phyloP scores from a whole-genome alignment of 35 echinoderm and acorn worm species.

The Apostichopus japonicus region DNA sequence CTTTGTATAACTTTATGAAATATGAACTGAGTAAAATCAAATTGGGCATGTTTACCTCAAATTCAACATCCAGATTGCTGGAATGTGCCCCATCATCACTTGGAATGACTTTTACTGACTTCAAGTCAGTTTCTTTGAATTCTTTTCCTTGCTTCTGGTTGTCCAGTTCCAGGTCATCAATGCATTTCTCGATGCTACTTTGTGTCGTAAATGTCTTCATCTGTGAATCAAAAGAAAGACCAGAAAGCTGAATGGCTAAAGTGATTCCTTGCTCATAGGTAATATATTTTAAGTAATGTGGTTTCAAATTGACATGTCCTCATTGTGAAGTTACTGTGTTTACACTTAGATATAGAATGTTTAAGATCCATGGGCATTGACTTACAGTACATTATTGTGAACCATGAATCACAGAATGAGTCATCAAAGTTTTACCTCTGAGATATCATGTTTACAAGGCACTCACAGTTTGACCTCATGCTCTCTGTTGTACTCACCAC shows the following conservation, averaged over 20 bases:
- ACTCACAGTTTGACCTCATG: too few species aligned
- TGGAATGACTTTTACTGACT: background rate
- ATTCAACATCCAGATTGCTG: background rate
- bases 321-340: background rate
- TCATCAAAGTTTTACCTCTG: too few species aligned
- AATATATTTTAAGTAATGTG: background rate
- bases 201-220: constrained; percentile 32
- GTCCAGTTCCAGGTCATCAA: background rate
- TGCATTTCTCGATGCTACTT: constrained; percentile 1
- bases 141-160: background rate
- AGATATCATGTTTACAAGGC: too few species aligned
- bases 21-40: too few species aligned
- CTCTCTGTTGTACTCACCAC: too few species aligned
- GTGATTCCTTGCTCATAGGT: background rate
- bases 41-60: background rate
- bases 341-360: too few species aligned
- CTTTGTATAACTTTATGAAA: too few species aligned
- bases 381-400: too few species aligned
- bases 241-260: background rate
- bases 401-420: too few species aligned
- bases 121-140: background rate
- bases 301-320: background rate
- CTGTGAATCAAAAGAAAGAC: background rate
- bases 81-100: background rate
- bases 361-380: too few species aligned